Percentiles rank a stretch among this genome's conserved stretches.
These are phyloP conservation scores for Hippocampus guttulatus DNA, from an alignment of 2,113 vertebrate species.

Conservation along the genomic window DNA sequence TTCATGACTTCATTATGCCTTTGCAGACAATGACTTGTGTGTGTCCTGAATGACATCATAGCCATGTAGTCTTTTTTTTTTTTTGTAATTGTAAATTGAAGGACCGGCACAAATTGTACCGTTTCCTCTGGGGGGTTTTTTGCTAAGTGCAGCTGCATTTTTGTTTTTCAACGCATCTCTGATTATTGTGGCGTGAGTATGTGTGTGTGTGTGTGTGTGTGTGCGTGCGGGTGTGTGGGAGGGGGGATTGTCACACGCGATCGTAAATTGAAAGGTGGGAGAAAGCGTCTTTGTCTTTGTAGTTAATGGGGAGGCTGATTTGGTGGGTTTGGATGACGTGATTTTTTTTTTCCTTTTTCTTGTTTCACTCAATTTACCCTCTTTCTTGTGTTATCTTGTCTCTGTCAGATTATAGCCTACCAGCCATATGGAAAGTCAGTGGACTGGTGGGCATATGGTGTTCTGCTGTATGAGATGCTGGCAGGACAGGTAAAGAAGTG, in stretches of 20 bases:
- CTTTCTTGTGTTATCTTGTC: not conserved
- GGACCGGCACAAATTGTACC: slow-evolving; percentile 8
- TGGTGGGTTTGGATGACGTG: slow-evolving; percentile 7
- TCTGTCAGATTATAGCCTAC: slow-evolving; percentile 90
- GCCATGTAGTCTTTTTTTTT: not conserved
- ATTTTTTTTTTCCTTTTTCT: not conserved
- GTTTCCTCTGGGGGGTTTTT: not conserved
- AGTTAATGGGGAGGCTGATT: too few relatives aligned
- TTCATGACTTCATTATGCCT: too few relatives aligned
- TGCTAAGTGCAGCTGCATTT: slow-evolving; percentile 41
- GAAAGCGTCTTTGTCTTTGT: slow-evolving; percentile 47
- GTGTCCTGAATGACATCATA: too few relatives aligned
- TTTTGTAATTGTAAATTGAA: not conserved
- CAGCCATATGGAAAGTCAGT: slow-evolving; percentile 94
- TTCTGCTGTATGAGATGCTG: slow-evolving; percentile 95
- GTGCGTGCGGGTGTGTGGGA: not conserved
- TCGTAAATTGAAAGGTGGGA: slow-evolving; percentile 51
- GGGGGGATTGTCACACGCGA: slow-evolving; percentile 32
- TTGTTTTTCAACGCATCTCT: slow-evolving; percentile 14
- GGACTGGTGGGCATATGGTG: slow-evolving; percentile 98
- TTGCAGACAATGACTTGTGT: too few relatives aligned
- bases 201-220: slow-evolving; percentile 4
- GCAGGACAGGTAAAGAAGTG: slow-evolving; percentile 84
- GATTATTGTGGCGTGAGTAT: slow-evolving; percentile 12
- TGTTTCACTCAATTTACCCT: not conserved